phyloP scores from a whole-genome alignment of 2,797 vertebrate genomes.

The Triplophysa yarkandensis region DNA sequence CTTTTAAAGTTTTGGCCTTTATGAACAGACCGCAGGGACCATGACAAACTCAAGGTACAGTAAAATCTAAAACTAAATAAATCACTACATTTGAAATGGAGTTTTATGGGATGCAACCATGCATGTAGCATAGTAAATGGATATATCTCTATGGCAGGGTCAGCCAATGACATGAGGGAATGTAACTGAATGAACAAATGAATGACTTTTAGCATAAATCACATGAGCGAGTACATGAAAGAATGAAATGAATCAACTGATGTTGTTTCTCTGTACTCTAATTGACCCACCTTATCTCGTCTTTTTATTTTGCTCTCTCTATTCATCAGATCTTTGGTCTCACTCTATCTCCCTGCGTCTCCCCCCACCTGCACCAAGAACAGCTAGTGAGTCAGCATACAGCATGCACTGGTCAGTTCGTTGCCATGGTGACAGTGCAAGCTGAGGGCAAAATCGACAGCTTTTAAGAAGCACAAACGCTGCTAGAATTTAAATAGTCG shows the following conservation, averaged over 20 bases:
- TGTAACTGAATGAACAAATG: slow-evolving; percentile 10
- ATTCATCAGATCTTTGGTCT: slow-evolving; percentile 1
- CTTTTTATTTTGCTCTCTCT: slow-evolving; percentile 6
- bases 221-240: slow-evolving; percentile 1
- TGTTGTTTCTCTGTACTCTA: background rate
- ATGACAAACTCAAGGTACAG: slow-evolving; percentile 61
- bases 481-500: slow-evolving; percentile 67
- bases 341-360: background rate
- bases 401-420: slow-evolving; percentile 61
- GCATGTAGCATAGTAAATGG: background rate
- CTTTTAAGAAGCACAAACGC: slow-evolving; percentile 61
- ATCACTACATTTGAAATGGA: background rate
- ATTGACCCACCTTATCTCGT: background rate
- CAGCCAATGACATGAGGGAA: slow-evolving; percentile 6
- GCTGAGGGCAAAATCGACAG: slow-evolving; percentile 61
- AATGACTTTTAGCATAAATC: background rate
- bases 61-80: slow-evolving; percentile 12
- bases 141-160: background rate
- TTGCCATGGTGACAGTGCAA: slow-evolving; percentile 71
- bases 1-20: slow-evolving; percentile 39
- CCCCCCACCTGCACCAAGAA: slow-evolving; percentile 52
- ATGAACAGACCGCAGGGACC: slow-evolving; percentile 57
- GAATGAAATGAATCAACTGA: background rate
- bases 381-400: slow-evolving; percentile 71
- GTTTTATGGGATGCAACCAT: background rate